Evolutionary conservation across 2,888 invertebrate genomes (phyloP).

Genomic region (Tenthredo livida): DNA sequence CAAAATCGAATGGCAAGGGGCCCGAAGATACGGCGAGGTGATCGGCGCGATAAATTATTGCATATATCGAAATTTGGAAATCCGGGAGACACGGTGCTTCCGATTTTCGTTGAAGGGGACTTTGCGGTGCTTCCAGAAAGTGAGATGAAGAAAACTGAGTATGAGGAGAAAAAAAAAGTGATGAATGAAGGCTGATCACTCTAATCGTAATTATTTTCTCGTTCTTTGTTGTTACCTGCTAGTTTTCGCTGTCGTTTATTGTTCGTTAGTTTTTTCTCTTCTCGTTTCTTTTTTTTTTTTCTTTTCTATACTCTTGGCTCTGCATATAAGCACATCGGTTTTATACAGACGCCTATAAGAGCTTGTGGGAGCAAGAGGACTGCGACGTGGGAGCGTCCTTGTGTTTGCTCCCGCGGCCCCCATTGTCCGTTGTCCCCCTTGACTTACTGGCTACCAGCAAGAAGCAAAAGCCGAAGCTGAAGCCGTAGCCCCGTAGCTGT

Average conservation of each 20-base stretch:
- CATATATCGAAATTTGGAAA: too few species aligned
- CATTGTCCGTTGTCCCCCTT: conserved; percentile 68
- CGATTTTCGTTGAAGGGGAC: not conserved
- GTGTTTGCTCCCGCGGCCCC: conserved; percentile 76
- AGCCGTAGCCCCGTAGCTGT: not conserved
- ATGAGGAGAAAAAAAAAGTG: too few species aligned
- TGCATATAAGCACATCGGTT: not conserved
- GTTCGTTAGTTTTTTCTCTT: not conserved
- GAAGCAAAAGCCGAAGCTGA: not conserved
- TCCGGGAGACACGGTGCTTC: too few species aligned
- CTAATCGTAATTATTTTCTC: conserved; percentile 12
- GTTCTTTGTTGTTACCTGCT: not conserved
- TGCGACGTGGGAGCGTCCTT: conserved; percentile 77
- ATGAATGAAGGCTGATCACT: not conserved
- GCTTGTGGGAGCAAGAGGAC: conserved; percentile 46
- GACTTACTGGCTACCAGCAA: conserved; percentile 58
- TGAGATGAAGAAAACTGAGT: too few species aligned
- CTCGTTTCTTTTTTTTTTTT: too few species aligned
- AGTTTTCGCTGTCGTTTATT: conserved; percentile 47
- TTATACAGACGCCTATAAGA: conserved; percentile 15
- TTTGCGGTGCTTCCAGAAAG: too few species aligned
- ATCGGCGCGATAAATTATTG: not conserved
- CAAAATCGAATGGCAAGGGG: conserved; percentile 44
- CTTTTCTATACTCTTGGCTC: not conserved
- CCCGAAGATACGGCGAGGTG: too few species aligned